These are phyloP conservation scores for Periplaneta americana DNA, from an alignment of 1,140 invertebrate genomes.

Conservation along the genomic window DNA sequence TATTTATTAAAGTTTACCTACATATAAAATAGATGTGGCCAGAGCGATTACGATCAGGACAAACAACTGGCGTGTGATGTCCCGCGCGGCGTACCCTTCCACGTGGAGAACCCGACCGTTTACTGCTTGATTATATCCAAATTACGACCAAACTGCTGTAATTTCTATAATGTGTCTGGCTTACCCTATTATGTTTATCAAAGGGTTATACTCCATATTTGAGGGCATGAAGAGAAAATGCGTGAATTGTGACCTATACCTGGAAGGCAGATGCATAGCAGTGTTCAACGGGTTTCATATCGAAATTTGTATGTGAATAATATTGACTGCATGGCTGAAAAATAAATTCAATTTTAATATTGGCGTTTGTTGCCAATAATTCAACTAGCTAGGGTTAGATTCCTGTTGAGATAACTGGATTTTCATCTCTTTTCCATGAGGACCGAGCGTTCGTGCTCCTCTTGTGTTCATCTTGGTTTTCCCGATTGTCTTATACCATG, in stretches of 20 bases:
- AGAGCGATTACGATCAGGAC: too few species aligned
- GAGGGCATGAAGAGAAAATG: not conserved
- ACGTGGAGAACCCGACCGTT: not conserved
- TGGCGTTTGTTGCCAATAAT: too few species aligned
- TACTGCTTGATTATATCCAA: not conserved
- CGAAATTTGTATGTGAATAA: not conserved
- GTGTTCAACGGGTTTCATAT: not conserved
- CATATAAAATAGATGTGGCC: not conserved
- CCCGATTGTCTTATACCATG: too few species aligned
- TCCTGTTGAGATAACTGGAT: too few species aligned
- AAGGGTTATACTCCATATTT: too few species aligned
- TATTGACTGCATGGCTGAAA: not conserved
- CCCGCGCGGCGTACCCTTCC: not conserved
- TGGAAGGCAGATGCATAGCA: not conserved
- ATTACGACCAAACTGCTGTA: not conserved
- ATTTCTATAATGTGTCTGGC: not conserved
- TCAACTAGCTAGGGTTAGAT: too few species aligned
- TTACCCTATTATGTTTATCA: too few species aligned
- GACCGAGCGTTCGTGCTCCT: too few species aligned
- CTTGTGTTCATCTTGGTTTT: too few species aligned
- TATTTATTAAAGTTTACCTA: not conserved
- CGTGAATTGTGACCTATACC: not conserved
- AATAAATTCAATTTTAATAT: too few species aligned
- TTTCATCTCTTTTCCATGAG: too few species aligned
- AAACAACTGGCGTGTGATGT: not conserved